A percentile compares a stretch with the other conserved stretches of the same genome.
Evolutionary conservation across 2,113 vertebrate genomes (phyloP).

Genomic region (Uria lomvia): DNA sequence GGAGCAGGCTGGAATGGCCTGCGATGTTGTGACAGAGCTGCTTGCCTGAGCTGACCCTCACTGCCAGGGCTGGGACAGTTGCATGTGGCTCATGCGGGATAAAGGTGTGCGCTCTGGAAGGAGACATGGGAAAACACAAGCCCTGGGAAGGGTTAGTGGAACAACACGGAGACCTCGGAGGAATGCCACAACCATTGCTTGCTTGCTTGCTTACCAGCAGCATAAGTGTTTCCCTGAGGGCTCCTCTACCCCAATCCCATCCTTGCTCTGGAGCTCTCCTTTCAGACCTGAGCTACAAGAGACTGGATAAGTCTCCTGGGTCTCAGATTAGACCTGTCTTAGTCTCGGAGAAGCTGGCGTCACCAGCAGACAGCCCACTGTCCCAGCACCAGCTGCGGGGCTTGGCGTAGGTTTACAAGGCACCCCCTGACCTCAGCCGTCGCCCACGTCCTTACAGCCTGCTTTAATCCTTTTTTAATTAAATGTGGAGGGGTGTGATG

Average conservation of each 20-base stretch:
- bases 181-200: neutral
- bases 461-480: conserved; percentile 65
- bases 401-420: neutral
- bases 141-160: neutral
- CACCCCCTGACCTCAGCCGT: conserved; percentile 13
- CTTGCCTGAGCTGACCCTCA: neutral
- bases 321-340: neutral
- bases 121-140: neutral
- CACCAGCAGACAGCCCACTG: neutral
- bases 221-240: neutral
- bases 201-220: neutral
- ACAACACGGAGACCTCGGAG: neutral
- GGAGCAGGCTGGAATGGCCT: neutral
- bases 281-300: neutral
- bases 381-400: neutral
- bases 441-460: conserved; percentile 14
- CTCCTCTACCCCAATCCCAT: neutral
- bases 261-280: neutral
- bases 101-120: neutral
- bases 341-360: neutral
- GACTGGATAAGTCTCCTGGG: fast-evolving
- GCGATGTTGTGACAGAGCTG: neutral
- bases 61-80: neutral
- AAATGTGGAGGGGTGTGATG: conserved; percentile 37
- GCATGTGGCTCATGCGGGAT: fast-evolving